Percentiles rank a stretch among this genome's conserved stretches.
phyloP scores from a whole-genome alignment of 1,140 invertebrate species.

The Littorina saxatilis region DNA sequence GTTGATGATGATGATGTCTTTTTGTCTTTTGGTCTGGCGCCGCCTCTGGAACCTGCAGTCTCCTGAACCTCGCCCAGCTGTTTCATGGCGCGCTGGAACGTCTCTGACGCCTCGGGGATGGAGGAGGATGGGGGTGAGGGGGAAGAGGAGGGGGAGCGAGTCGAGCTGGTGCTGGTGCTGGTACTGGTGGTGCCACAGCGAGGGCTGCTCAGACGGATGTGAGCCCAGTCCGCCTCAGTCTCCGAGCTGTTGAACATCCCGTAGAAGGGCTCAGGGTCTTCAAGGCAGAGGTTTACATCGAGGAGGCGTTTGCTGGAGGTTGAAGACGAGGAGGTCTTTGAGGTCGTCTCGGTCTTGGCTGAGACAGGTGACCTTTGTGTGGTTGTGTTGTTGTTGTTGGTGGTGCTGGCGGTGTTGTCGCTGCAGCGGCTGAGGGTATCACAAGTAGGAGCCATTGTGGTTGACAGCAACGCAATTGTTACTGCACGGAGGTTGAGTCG shows the following conservation, averaged over 20 bases:
- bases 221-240: neutral
- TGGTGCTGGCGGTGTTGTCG: too few species aligned
- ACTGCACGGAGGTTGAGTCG: too few species aligned
- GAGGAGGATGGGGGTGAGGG: neutral
- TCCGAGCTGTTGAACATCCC: neutral
- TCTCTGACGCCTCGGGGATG: conserved; percentile 35
- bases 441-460: too few species aligned
- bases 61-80: conserved; percentile 23
- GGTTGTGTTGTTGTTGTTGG: too few species aligned
- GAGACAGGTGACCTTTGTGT: too few species aligned
- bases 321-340: too few species aligned
- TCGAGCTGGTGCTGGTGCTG: neutral
- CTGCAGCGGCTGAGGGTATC: too few species aligned
- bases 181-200: too few species aligned
- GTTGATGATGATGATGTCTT: too few species aligned
- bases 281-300: neutral
- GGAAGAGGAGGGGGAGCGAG: neutral
- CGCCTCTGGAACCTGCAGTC: neutral
- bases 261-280: neutral
- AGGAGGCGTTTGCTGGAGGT: neutral
- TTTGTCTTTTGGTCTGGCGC: neutral
- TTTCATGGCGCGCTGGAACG: conserved; percentile 14
- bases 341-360: too few species aligned
- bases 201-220: too few species aligned
- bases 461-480: too few species aligned